phyloP scores from a whole-genome alignment of 2,888 invertebrate genomes.

The Eupithecia inturbata region DNA sequence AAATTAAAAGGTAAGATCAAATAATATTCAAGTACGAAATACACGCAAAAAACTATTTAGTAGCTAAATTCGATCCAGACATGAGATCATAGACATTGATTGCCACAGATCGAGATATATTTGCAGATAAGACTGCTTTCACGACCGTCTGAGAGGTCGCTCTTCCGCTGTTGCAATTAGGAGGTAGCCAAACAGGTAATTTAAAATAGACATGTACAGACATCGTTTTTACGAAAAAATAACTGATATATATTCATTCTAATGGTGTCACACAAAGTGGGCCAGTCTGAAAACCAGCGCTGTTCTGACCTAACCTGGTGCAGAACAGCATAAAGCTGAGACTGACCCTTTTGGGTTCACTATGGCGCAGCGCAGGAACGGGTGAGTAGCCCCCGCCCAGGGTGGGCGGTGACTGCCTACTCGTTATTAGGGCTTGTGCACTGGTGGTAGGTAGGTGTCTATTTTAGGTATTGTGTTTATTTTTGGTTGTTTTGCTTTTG shows the following conservation, averaged over 20 bases:
- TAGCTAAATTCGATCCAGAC: slow-evolving; percentile 55
- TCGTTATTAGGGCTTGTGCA: too few relatives aligned
- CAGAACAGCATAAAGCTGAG: too few relatives aligned
- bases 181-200: slow-evolving; percentile 46
- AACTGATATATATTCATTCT: slow-evolving; percentile 9
- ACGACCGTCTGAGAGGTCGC: slow-evolving; percentile 49
- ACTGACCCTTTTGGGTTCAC: too few relatives aligned
- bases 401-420: too few relatives aligned
- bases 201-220: slow-evolving; percentile 48
- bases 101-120: slow-evolving; percentile 56
- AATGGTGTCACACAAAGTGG: too few relatives aligned
- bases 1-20: slow-evolving; percentile 20
- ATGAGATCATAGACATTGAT: slow-evolving; percentile 61
- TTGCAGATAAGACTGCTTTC: slow-evolving; percentile 58
- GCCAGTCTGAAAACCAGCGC: too few relatives aligned
- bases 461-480: too few relatives aligned
- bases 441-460: too few relatives aligned
- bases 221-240: background rate
- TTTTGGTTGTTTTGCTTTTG: too few relatives aligned
- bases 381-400: too few relatives aligned
- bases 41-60: slow-evolving; percentile 48
- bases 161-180: slow-evolving; percentile 54
- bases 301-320: too few relatives aligned
- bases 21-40: slow-evolving; percentile 24
- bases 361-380: too few relatives aligned